Evolutionary conservation across 2,797 vertebrate genomes (phyloP).

Genomic region (Enteromius radiatus): DNA sequence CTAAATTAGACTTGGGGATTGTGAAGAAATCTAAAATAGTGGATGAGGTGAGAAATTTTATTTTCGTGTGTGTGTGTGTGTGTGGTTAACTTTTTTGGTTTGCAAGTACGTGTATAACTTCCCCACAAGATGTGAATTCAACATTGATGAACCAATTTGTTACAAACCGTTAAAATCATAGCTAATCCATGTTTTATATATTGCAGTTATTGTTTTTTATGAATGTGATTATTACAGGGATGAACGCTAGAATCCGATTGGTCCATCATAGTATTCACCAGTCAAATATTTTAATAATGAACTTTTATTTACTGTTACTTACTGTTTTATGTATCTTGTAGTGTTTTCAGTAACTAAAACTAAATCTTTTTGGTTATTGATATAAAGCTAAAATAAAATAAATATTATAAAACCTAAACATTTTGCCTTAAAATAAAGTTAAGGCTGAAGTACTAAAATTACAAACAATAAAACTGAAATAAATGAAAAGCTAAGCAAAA

Average conservation of each 20-base stretch:
- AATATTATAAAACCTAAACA: not conserved
- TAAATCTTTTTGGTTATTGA: not conserved
- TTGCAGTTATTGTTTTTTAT: not conserved
- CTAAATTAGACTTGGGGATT: conserved; percentile 88
- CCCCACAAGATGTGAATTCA: not conserved
- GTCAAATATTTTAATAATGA: not conserved
- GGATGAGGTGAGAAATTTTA: conserved; percentile 81
- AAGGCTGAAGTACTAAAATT: not conserved
- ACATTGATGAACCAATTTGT: not conserved
- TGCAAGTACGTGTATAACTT: not conserved
- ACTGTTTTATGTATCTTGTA: not conserved
- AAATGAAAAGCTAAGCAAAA: not conserved
- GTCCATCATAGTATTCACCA: not conserved
- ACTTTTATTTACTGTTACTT: not conserved
- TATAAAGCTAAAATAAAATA: not conserved
- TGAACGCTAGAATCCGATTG: not conserved
- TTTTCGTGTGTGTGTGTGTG: not conserved
- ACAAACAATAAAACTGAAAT: not conserved
- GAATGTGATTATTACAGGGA: not conserved
- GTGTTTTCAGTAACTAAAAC: not conserved
- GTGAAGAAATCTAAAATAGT: conserved; percentile 83
- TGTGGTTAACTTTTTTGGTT: not conserved
- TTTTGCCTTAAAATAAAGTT: not conserved
- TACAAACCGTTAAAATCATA: not conserved
- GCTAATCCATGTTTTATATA: not conserved